Evolutionary conservation across 2,888 invertebrate species (phyloP).

Genomic region (Pinctada fucata): DNA sequence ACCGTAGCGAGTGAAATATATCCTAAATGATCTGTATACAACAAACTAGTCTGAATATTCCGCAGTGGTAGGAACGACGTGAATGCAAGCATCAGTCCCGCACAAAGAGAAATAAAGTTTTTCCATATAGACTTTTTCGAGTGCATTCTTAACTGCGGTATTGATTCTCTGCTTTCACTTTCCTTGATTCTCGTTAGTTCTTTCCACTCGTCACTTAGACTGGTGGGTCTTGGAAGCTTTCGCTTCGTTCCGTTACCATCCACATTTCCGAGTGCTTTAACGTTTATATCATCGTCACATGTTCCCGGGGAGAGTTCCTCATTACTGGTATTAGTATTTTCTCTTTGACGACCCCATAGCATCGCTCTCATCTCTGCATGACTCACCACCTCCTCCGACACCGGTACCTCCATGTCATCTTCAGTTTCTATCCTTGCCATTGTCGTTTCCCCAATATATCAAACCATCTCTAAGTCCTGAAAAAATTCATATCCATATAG

Average conservation of each 20-base stretch:
- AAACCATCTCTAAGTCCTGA: too few species aligned
- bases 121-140: slow-evolving; percentile 57
- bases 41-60: slow-evolving; percentile 66
- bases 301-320: not conserved
- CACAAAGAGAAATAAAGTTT: slow-evolving; percentile 56
- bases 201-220: slow-evolving; percentile 43
- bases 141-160: slow-evolving; percentile 38
- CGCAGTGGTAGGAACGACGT: slow-evolving; percentile 60
- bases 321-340: not conserved
- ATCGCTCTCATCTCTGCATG: slow-evolving; percentile 42
- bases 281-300: not conserved
- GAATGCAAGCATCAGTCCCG: slow-evolving; percentile 56
- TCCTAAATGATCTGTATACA: slow-evolving; percentile 57
- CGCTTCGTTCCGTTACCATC: not conserved
- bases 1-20: slow-evolving; percentile 64
- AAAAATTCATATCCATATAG: too few species aligned
- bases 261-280: not conserved
- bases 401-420: not conserved
- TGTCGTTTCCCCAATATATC: too few species aligned
- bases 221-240: slow-evolving; percentile 28
- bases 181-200: slow-evolving; percentile 31
- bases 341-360: slow-evolving; percentile 35
- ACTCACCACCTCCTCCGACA: slow-evolving; percentile 10
- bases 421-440: too few species aligned
- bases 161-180: slow-evolving; percentile 1